Percentiles rank a stretch among this genome's conserved stretches.
Evolutionary conservation across 2,797 vertebrate genomes (phyloP).

Genomic region (Bryconaethiops microstoma): DNA sequence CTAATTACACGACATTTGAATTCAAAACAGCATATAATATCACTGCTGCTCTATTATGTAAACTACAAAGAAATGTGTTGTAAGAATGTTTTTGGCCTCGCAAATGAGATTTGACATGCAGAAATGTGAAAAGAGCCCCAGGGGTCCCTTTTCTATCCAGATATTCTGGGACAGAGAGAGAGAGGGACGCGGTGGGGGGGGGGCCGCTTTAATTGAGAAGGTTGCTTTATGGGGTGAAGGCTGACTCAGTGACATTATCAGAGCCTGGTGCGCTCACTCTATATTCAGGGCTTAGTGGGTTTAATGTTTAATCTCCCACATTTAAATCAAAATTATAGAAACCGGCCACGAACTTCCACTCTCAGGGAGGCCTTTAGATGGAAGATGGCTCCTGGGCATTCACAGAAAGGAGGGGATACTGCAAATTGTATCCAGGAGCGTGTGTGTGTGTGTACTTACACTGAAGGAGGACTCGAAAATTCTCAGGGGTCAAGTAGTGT

Average conservation of each 20-base stretch:
- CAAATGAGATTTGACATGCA: constrained; percentile 21
- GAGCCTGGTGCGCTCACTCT: constrained; percentile 41
- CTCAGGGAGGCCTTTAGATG: constrained; percentile 25
- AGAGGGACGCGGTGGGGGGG: not conserved
- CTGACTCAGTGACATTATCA: constrained; percentile 52
- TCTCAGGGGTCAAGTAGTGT: constrained; percentile 26
- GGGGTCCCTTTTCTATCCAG: constrained; percentile 14
- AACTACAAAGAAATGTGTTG: constrained; percentile 22
- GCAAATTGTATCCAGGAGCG: constrained; percentile 22
- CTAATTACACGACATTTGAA: constrained; percentile 12
- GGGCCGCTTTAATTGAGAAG: constrained; percentile 34
- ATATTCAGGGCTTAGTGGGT: constrained; percentile 52
- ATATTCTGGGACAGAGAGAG: not conserved
- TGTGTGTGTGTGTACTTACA: constrained; percentile 30
- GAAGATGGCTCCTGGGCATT: not conserved
- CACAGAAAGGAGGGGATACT: constrained; percentile 38
- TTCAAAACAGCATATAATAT: not conserved
- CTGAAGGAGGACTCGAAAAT: constrained; percentile 15
- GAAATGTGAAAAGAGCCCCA: constrained; percentile 15
- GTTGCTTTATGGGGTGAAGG: constrained; percentile 45
- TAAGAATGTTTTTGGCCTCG: not conserved
- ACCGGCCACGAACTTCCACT: constrained; percentile 58
- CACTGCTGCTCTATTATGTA: constrained; percentile 11
- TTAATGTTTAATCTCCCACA: constrained; percentile 70
- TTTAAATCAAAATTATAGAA: constrained; percentile 69